A percentile compares a stretch with the other conserved stretches of the same genome.
phyloP scores from a whole-genome alignment of 2,888 invertebrate species.

The Clistopyga incitator region DNA sequence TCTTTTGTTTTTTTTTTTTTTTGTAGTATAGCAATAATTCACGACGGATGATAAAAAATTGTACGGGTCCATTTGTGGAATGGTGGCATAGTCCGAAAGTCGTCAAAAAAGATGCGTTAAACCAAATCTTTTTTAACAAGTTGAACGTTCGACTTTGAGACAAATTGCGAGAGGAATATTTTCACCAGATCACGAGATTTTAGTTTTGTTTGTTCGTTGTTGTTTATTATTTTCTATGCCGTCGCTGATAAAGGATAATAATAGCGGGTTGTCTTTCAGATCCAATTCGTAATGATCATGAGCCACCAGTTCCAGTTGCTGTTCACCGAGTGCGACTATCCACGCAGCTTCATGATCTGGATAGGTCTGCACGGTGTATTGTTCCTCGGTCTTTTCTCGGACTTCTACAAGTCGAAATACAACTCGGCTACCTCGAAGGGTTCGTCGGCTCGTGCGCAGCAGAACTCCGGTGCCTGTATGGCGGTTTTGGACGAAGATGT shows the following conservation, averaged over 20 bases:
- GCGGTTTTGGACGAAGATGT: slow-evolving; percentile 87
- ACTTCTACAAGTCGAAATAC: slow-evolving; percentile 96
- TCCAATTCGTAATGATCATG: slow-evolving; percentile 97
- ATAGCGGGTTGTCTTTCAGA: slow-evolving; percentile 85
- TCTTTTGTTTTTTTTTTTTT: too few species aligned
- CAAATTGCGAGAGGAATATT: not conserved
- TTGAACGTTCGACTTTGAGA: too few species aligned
- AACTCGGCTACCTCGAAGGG: slow-evolving; percentile 71
- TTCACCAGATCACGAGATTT: not conserved
- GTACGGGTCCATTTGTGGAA: too few species aligned
- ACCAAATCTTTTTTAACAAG: too few species aligned
- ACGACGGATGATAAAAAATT: too few species aligned
- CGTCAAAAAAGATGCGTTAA: too few species aligned
- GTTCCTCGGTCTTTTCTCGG: slow-evolving; percentile 96
- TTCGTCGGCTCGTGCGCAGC: slow-evolving; percentile 71
- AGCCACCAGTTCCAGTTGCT: slow-evolving; percentile 95
- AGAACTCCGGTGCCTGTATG: slow-evolving; percentile 88
- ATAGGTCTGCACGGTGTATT: slow-evolving; percentile 97
- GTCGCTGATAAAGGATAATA: not conserved
- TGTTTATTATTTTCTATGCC: too few species aligned
- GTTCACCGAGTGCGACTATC: slow-evolving; percentile 96
- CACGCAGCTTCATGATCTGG: slow-evolving; percentile 96
- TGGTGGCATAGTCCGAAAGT: too few species aligned
- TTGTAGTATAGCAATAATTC: too few species aligned
- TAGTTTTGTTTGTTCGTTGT: too few species aligned